Conservation (phyloP, 2,888 invertebrate species). For the Drosophila mayaguana region DNA sequence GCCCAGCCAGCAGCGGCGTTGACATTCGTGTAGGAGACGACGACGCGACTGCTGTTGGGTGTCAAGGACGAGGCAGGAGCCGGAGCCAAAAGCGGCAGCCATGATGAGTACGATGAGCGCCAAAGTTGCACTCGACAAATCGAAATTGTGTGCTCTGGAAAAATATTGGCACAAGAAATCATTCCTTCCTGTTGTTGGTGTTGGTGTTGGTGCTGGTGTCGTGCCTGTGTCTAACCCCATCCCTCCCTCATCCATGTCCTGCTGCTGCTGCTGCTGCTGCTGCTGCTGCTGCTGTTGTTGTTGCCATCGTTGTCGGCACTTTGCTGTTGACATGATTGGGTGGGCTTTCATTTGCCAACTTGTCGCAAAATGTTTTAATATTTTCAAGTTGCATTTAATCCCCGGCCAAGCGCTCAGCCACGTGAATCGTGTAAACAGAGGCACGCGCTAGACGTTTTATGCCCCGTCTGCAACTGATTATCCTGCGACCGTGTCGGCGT, state of each 20-base stretch:
- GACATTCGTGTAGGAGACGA: conserved; percentile 75
- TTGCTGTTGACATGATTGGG: conserved; percentile 79
- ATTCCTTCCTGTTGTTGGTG: conserved; percentile 83
- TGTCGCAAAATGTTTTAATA: conserved; percentile 82
- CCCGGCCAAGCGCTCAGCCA: conserved; percentile 63
- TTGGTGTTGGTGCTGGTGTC: conserved; percentile 24
- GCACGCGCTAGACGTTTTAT: conserved; percentile 63
- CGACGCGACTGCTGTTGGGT: conserved; percentile 59
- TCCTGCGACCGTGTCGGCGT: conserved; percentile 19
- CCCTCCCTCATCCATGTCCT: background rate
- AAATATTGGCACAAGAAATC: conserved; percentile 85
- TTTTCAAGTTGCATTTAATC: conserved; percentile 81
- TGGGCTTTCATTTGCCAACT: conserved; percentile 80
- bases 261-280: conserved; percentile 16
- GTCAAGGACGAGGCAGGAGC: conserved; percentile 73
- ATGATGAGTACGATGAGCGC: conserved; percentile 81
- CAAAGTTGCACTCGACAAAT: conserved; percentile 84
- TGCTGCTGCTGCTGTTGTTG: conserved; percentile 16
- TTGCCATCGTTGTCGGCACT: conserved; percentile 59
- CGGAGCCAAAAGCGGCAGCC: conserved; percentile 68
- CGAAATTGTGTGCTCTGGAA: conserved; percentile 85
- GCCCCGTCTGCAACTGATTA: conserved; percentile 34
- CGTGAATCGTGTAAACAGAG: conserved; percentile 74
- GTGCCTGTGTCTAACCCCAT: conserved; percentile 38
- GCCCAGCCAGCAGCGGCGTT: conserved; percentile 51